Conservation (phyloP, 2,797 vertebrate genomes). For the Xerus rutilus region DNA sequence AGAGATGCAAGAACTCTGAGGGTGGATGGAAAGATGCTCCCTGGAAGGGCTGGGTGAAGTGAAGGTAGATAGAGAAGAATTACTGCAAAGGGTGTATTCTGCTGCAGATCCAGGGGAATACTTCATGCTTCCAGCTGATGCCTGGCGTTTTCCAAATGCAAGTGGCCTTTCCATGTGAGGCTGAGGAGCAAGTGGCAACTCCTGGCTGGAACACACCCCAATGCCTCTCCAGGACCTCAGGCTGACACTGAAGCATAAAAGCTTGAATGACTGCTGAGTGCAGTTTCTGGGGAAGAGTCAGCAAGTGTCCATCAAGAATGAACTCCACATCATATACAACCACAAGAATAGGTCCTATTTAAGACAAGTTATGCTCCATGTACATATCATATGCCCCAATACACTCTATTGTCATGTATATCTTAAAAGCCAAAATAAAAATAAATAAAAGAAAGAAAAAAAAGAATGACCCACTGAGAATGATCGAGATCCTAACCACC, state of each 20-base stretch:
- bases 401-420: too few relatives aligned
- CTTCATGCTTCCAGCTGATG: background rate
- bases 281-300: rapidly evolving
- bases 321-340: too few relatives aligned
- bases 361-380: too few relatives aligned
- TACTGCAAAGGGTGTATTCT: rapidly evolving
- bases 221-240: background rate
- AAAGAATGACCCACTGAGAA: rapidly evolving
- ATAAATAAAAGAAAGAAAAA: too few relatives aligned
- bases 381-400: too few relatives aligned
- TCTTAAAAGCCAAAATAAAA: too few relatives aligned
- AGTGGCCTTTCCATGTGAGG: background rate
- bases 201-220: too few relatives aligned
- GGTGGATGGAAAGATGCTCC: too few relatives aligned
- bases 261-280: too few relatives aligned
- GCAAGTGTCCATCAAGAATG: background rate
- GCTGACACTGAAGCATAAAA: background rate
- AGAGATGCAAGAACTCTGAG: too few relatives aligned
- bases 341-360: too few relatives aligned
- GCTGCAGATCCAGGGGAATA: background rate
- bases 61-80: background rate
- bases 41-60: rapidly evolving
- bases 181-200: background rate
- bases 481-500: background rate
- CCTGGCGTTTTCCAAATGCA: background rate